phyloP scores from a whole-genome alignment of 92 coral and sea anemone species.

The Blastomussa wellsi region DNA sequence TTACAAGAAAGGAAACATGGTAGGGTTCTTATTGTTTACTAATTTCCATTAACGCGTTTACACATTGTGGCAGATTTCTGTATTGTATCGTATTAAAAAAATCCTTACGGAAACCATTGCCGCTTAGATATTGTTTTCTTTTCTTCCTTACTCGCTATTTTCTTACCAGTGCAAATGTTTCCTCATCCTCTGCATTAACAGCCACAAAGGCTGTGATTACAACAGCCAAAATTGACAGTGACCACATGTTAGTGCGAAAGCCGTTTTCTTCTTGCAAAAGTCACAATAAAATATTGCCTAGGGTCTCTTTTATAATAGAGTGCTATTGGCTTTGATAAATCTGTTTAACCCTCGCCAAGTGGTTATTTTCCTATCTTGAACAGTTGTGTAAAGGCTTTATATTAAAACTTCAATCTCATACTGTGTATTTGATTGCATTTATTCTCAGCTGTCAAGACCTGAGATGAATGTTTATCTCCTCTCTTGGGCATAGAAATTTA shows the following conservation, averaged over 20 bases:
- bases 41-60: too few relatives aligned
- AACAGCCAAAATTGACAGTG: background rate
- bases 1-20: too few relatives aligned
- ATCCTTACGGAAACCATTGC: background rate
- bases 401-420: background rate
- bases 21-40: too few relatives aligned
- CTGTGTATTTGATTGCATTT: background rate
- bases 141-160: background rate
- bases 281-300: background rate
- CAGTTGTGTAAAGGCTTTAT: constrained; percentile 7
- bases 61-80: too few relatives aligned
- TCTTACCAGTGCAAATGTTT: constrained; percentile 24
- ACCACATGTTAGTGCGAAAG: constrained; percentile 4
- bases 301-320: background rate
- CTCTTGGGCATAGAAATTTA: background rate
- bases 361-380: background rate
- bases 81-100: too few relatives aligned
- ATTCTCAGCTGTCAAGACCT: background rate
- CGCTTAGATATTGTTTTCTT: background rate
- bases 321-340: background rate
- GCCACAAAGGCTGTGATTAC: background rate
- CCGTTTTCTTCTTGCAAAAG: background rate
- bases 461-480: background rate
- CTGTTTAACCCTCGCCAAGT: background rate
- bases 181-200: constrained; percentile 10